Conservation (phyloP, 1,140 invertebrate genomes). For the Oppia nitens region DNA sequence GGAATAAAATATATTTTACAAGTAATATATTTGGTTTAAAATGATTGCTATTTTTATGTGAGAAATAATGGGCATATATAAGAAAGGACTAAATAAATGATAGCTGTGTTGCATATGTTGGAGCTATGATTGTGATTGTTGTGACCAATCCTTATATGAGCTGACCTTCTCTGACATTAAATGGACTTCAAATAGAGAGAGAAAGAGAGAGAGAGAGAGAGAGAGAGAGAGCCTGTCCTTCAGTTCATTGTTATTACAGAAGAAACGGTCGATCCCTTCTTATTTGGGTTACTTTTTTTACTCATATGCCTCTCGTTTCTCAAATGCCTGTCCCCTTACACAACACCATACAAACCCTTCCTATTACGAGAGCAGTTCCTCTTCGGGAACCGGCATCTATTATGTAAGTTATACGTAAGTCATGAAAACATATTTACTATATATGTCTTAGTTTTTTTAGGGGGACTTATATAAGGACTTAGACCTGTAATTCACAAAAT, state of each 20-base stretch:
- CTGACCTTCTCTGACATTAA: neutral
- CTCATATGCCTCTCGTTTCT: neutral
- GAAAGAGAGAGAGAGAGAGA: too few relatives aligned
- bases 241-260: neutral
- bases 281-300: neutral
- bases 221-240: neutral
- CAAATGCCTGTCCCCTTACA: too few relatives aligned
- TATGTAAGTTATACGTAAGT: neutral
- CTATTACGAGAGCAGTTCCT: neutral
- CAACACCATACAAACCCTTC: neutral
- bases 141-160: too few relatives aligned
- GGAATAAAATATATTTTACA: neutral
- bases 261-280: too few relatives aligned
- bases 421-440: neutral
- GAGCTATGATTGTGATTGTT: neutral
- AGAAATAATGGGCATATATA: neutral
- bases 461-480: neutral
- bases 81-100: neutral
- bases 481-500: neutral
- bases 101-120: neutral
- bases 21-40: neutral
- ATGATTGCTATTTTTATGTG: neutral
- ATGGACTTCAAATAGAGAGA: neutral
- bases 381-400: neutral
- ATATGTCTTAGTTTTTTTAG: too few relatives aligned